These are phyloP conservation scores for Pantherophis alleghaniensis DNA, from an alignment of 2,797 vertebrate genomes.

Conservation along the genomic window DNA sequence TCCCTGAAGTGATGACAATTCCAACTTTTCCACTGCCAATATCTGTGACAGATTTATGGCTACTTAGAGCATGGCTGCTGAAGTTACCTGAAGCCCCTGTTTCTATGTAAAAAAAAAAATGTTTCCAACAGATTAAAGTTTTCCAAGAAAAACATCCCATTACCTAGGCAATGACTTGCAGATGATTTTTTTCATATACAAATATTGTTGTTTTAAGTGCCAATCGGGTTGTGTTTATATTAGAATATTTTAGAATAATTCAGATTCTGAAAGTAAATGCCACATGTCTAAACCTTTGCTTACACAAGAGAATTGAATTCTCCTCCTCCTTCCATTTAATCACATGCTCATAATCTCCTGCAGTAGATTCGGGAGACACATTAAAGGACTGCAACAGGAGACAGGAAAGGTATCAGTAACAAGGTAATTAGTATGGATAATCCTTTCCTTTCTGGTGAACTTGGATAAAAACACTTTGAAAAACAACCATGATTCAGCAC, in stretches of 20 bases:
- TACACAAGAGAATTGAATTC: background rate
- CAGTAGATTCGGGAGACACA: background rate
- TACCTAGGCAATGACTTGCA: background rate
- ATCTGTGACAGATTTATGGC: background rate
- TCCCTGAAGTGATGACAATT: background rate
- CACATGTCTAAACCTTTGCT: background rate
- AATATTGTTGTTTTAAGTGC: background rate
- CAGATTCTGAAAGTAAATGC: background rate
- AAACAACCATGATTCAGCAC: background rate
- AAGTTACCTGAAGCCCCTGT: background rate
- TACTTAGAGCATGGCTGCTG: background rate
- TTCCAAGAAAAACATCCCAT: background rate
- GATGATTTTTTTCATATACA: background rate
- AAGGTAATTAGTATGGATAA: background rate
- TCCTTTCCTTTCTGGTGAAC: background rate
- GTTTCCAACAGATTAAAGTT: background rate
- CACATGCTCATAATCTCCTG: background rate
- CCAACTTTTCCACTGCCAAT: background rate
- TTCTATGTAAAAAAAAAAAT: background rate
- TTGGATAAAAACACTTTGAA: background rate
- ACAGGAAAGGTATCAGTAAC: background rate
- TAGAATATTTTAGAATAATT: background rate
- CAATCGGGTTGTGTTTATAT: background rate
- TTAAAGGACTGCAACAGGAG: background rate
- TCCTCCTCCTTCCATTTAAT: background rate